Evolutionary conservation across 2,113 vertebrate species (phyloP), one percentile per base, ranked within the genome.

Genomic region (Planiliza haematocheilus): DNA sequence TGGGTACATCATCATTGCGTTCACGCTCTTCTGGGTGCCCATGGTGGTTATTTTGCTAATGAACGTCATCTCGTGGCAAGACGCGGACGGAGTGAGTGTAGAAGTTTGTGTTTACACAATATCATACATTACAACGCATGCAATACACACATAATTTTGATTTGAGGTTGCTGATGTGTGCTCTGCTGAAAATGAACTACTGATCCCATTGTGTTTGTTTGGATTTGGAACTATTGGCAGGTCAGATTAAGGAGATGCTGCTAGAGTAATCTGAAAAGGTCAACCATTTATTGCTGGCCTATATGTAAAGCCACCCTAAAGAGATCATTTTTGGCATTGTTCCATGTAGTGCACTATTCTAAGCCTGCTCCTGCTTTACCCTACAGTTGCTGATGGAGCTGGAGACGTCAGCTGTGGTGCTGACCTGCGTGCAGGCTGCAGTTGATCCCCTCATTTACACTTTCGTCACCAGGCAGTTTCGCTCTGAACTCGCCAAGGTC

Each of bases 391-490:
- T 65, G 52, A 16, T 65, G 57, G 83, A 92, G 77, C 70, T 93
- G 81, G 86, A 90, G 69, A 90, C 81, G 0, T 88, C 77, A 1
- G 85, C 84, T 0, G 30, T 89, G 70, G 88, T 91, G 18, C 67
- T 85, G 71, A 92, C 90, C 18, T 87, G 80, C 1, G 60, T 91
- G 18, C 88, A 91, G 49, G 82, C 90, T 17, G 89, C 87, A 0
- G 84, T 91, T 24, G 84, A 92, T 53, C 91, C 91, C 2, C 85
- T 93, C 74, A 85, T 93, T 69, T 93, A 88, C 70, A 91, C 88
- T 6, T 58, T 90, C 24, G 86, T 91, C 41, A 92, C 91, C 53
- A 86, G 80, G 11, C 90, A 92, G 72, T 89, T 93, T 81, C 83
- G 85, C 64, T 79, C 66, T 6, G 75, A 93, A 65, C 69, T 92